A percentile compares a stretch with the other conserved stretches of the same genome.
Conservation (phyloP, 2,797 vertebrate species). For the Girardinus metallicus region DNA sequence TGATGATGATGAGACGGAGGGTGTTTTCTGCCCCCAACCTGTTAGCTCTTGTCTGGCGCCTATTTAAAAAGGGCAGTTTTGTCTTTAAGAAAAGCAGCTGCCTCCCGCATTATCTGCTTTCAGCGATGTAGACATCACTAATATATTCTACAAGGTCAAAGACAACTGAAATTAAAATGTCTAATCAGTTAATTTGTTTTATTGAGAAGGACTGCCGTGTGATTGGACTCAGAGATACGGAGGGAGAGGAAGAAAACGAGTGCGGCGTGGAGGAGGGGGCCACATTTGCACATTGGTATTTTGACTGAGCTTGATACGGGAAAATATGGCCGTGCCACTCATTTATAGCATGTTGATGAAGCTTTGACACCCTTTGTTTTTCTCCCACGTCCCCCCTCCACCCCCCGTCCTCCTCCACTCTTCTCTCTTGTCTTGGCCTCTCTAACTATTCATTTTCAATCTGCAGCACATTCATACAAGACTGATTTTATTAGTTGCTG, state of each 20-base stretch:
- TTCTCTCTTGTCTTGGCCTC: conserved; percentile 47
- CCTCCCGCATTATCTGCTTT: conserved; percentile 78
- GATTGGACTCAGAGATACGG: conserved; percentile 80
- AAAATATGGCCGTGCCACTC: conserved; percentile 78
- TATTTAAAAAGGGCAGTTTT: conserved; percentile 77
- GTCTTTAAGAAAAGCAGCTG: conserved; percentile 80
- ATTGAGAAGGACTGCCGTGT: conserved; percentile 84
- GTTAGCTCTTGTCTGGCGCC: conserved; percentile 74
- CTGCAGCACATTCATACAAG: conserved; percentile 83
- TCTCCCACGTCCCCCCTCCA: conserved; percentile 47
- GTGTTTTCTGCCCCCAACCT: conserved; percentile 77
- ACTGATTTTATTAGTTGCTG: conserved; percentile 86
- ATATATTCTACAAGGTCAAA: conserved; percentile 89
- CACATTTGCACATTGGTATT: conserved; percentile 81
- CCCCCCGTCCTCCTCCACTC: conserved; percentile 11
- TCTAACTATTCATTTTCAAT: conserved; percentile 76
- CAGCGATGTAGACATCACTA: conserved; percentile 82
- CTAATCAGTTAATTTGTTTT: conserved; percentile 91
- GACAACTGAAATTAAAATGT: conserved; percentile 88
- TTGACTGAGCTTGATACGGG: conserved; percentile 80
- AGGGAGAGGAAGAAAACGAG: conserved; percentile 37
- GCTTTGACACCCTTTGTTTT: conserved; percentile 77
- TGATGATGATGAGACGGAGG: conserved; percentile 41
- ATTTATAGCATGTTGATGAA: conserved; percentile 84
- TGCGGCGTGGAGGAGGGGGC: conserved; percentile 50